Evolutionary conservation across 1,140 invertebrate species (phyloP).

Genomic region (Lordiphosa clarofinis): DNA sequence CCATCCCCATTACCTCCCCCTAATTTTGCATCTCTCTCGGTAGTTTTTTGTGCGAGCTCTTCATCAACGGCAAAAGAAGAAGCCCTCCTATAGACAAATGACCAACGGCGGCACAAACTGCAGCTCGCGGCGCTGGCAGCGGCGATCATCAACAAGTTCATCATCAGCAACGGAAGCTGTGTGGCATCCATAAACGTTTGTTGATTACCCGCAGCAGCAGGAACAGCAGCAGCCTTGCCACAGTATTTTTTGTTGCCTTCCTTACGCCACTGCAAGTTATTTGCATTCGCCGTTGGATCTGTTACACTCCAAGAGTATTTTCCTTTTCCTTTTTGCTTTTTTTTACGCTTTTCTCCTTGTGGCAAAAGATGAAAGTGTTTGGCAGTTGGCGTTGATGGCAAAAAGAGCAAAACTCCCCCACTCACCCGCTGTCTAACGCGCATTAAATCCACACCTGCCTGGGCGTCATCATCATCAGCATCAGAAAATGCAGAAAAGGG

Average conservation of each 20-base stretch:
- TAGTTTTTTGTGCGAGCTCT: too few relatives aligned
- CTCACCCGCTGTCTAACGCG: slow-evolving; percentile 16
- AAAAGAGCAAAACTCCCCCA: slow-evolving; percentile 21
- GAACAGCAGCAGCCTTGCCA: slow-evolving; percentile 37
- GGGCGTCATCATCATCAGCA: slow-evolving; percentile 31
- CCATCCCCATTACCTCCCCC: too few relatives aligned
- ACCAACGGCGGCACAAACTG: slow-evolving; percentile 21
- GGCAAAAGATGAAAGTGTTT: slow-evolving; percentile 61
- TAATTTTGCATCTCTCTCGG: too few relatives aligned
- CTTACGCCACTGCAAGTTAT: slow-evolving; percentile 47
- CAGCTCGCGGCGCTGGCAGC: slow-evolving; percentile 9
- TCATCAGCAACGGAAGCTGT: slow-evolving; percentile 35
- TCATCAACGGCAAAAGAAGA: too few relatives aligned
- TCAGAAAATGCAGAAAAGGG: slow-evolving; percentile 14
- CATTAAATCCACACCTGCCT: slow-evolving; percentile 60
- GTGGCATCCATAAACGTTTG: slow-evolving; percentile 67
- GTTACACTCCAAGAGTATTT: slow-evolving; percentile 57
- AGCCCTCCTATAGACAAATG: slow-evolving; percentile 48
- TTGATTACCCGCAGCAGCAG: slow-evolving; percentile 66
- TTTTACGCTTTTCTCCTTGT: slow-evolving; percentile 21
- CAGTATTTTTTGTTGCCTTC: slow-evolving; percentile 26
- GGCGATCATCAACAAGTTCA: slow-evolving; percentile 72
- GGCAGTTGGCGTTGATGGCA: slow-evolving; percentile 40
- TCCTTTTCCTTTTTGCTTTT: slow-evolving; percentile 17
- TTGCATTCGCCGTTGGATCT: slow-evolving; percentile 71